Evolutionary conservation across 2,888 invertebrate species (phyloP).

Genomic region (Diogma glabrata): DNA sequence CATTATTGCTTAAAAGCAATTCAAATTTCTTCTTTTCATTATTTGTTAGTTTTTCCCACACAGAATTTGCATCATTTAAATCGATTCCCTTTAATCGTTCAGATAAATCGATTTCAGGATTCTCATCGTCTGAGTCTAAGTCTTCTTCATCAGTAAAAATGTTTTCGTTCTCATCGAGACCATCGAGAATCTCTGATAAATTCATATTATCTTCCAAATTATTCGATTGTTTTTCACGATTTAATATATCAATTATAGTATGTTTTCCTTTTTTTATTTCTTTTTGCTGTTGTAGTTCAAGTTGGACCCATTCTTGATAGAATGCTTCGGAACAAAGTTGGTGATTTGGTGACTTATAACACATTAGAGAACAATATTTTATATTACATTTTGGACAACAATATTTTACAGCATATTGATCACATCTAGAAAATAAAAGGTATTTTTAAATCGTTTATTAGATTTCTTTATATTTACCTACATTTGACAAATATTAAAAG

Average conservation of each 20-base stretch:
- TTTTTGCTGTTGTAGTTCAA: neutral
- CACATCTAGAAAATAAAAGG: neutral
- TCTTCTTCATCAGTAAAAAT: neutral
- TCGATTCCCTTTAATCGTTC: neutral
- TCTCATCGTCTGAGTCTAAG: neutral
- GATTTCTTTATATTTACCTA: too few relatives aligned
- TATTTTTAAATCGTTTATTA: too few relatives aligned
- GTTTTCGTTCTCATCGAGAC: neutral
- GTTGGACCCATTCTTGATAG: neutral
- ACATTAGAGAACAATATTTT: neutral
- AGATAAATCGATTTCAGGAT: neutral
- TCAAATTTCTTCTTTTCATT: conserved; percentile 3
- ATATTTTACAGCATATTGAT: neutral
- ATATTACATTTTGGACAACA: conserved; percentile 1
- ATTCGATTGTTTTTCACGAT: too few relatives aligned
- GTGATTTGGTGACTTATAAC: neutral
- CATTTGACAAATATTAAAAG: too few relatives aligned
- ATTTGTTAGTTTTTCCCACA: neutral
- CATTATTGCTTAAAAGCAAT: neutral
- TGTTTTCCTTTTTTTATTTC: too few relatives aligned
- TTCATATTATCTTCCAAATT: neutral
- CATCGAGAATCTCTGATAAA: neutral
- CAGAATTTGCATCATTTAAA: neutral
- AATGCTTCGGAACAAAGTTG: neutral
- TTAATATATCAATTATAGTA: neutral